phyloP scores from a whole-genome alignment of 2,113 vertebrate genomes.

The Pseudorhombus dupliciocellatus region DNA sequence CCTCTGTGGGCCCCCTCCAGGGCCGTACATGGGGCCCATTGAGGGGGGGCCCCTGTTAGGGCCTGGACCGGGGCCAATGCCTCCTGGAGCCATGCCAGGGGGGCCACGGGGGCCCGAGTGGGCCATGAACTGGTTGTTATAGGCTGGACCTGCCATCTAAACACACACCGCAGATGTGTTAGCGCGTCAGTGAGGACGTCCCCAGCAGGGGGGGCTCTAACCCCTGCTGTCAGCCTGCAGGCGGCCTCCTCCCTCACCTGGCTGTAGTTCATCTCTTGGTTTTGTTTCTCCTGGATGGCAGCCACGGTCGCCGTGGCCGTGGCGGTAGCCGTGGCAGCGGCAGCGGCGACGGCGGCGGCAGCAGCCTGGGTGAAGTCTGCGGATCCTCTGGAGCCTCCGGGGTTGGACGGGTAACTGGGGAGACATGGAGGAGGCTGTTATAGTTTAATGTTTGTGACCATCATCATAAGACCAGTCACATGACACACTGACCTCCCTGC shows the following conservation, averaged over 20 bases:
- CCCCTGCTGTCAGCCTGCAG: too few relatives aligned
- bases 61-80: conserved; percentile 77
- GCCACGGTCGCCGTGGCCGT: conserved; percentile 91
- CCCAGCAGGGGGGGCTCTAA: conserved; percentile 12
- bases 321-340: conserved; percentile 89
- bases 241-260: conserved; percentile 76
- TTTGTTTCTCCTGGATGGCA: conserved; percentile 92
- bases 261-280: conserved; percentile 90
- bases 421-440: background rate
- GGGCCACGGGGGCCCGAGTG: conserved; percentile 85
- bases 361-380: conserved; percentile 89
- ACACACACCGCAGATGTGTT: background rate
- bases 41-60: conserved; percentile 69
- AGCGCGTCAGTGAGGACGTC: background rate
- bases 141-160: conserved; percentile 86
- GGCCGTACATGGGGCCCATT: conserved; percentile 80
- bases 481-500: conserved; percentile 78
- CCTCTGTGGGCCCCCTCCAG: conserved; percentile 80
- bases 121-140: conserved; percentile 87
- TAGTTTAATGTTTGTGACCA: too few relatives aligned
- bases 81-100: conserved; percentile 78
- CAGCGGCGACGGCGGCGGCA: conserved; percentile 86
- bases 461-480: background rate
- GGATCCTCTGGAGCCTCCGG: conserved; percentile 80
- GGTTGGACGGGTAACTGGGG: conserved; percentile 81